Evolutionary conservation across 2,113 vertebrate genomes (phyloP), one percentile per base, ranked within the genome.

Genomic region (Tichodroma muraria): DNA sequence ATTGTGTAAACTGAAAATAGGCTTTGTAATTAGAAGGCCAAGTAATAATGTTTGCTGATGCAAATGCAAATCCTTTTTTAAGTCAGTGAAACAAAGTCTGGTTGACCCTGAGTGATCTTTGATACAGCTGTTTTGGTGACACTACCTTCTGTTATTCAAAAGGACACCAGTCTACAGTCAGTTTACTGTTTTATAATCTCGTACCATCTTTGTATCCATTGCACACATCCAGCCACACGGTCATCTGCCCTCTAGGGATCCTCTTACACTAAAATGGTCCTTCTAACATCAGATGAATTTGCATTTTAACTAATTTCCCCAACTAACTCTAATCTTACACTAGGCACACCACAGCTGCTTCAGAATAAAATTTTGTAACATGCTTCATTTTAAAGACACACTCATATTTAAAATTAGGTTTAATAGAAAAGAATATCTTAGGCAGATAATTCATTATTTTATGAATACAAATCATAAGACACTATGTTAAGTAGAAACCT

Each of bases 21-120:
- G 4, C 8, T 84, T 88, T 70, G 65, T 44, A 87, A 89, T 80
- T 84, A 89, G 53, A 92, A 64, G 47, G 53, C 19, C 64, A 86
- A 56, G 38, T 77, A 78, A 90, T 15, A 78, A 15, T 38, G 60
- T 88, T 88, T 94, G 60, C 68, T 90, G 64, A 86, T 93, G 73
- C 19, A 90, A 90, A 92, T 88, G 21, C 8, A 92, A 95, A 81
- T 81, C 35, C 28, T 78, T 81, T 66, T 56, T 56, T 68, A 88
- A 91, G 56, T n/a, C 65, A 81, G 24, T 68, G 73, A 63, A 79
- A 75, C 19, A 71, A 89, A 87, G 30, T 6, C n/a, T 60, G 15
- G 7, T 14, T 59, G 63, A 61, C 47, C 21, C 42, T 88, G 53
- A 65, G 42, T 0, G 3, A 31, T 50, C 22, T 27, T 42, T 73